Base-by-base conservation (phyloP, 2,797 vertebrate species). In the Sparidentex hasta region DNA sequence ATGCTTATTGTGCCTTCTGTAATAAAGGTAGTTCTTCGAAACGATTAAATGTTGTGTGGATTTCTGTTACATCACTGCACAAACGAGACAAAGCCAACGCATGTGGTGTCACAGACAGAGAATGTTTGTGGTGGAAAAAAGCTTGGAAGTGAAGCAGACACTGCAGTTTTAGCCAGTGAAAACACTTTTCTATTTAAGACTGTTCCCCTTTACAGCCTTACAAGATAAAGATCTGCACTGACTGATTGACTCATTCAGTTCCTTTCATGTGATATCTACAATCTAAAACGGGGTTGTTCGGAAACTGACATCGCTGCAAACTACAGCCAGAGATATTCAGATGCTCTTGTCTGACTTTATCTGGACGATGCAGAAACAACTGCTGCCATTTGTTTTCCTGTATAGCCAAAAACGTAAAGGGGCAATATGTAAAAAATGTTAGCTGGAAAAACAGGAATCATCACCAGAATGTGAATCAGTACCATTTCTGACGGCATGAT, bases 11-110 rank as follows among this genome's bases (percentile, higher is more conserved):
- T 79, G 65, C 63, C 76, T 79, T 84, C n/a, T 21, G 17, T 1
- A 82, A 82, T 85, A 83, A 85, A 82, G 23, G 47, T 25, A 43
- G 7, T 41, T 17, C 0, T 29, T 33, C 5, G 20, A 47, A 46
- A 47, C 21, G 3, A 54, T 69, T 5, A 23, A 64, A 54, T 67
- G 4, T 11, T 65, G 2, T 44, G 0, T 51, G 50, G 1, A 17
- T 58, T 14, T 51, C 3, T 57, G 23, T 61, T 48, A 61, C 47
- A 18, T 56, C 33, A 23, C 0, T 18, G 4, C 21, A 54, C 0
- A 0, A 47, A n/a, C 0, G 2, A 13, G 5, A 20, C 21, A n/a
- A 44, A 71, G 1, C 29, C 5, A 25, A 56, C n/a, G 23, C 3
- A 44, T 8, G 18, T 20, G 18, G 4, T 20, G 43, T 62, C 11